Percentiles rank a stretch among this genome's conserved stretches.
phyloP scores from a whole-genome alignment of 2,888 invertebrate species.

The Malacosoma neustria region DNA sequence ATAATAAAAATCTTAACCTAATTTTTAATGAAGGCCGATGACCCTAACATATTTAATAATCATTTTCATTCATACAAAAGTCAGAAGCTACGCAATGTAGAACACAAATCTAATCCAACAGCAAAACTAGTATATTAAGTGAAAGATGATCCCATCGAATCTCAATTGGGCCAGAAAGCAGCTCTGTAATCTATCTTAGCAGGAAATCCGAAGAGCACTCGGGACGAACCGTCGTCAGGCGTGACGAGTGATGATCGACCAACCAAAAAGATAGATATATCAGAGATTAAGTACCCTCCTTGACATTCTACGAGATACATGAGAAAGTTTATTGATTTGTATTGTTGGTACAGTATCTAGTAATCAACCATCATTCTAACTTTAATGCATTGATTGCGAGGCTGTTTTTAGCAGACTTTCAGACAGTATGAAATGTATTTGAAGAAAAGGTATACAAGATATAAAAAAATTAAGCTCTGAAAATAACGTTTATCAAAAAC shows the following conservation, averaged over 20 bases:
- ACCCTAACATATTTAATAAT: too few relatives aligned
- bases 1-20: too few relatives aligned
- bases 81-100: neutral
- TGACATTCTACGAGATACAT: neutral
- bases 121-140: neutral
- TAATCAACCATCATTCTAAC: too few relatives aligned
- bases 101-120: constrained; percentile 4
- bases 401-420: too few relatives aligned
- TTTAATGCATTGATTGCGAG: too few relatives aligned
- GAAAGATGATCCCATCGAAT: constrained; percentile 9
- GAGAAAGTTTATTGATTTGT: neutral
- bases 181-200: constrained; percentile 21
- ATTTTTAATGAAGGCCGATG: too few relatives aligned
- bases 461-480: too few relatives aligned
- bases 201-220: constrained; percentile 19
- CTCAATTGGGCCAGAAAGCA: constrained; percentile 18
- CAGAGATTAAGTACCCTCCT: neutral
- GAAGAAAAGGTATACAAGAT: too few relatives aligned
- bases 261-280: constrained; percentile 17
- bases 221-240: constrained; percentile 14
- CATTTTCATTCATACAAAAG: too few relatives aligned
- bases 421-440: too few relatives aligned
- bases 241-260: constrained; percentile 21
- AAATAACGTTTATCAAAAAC: too few relatives aligned
- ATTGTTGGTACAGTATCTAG: too few relatives aligned